Conservation (phyloP, 2,888 invertebrate genomes). For the Uloborus plumipes region DNA sequence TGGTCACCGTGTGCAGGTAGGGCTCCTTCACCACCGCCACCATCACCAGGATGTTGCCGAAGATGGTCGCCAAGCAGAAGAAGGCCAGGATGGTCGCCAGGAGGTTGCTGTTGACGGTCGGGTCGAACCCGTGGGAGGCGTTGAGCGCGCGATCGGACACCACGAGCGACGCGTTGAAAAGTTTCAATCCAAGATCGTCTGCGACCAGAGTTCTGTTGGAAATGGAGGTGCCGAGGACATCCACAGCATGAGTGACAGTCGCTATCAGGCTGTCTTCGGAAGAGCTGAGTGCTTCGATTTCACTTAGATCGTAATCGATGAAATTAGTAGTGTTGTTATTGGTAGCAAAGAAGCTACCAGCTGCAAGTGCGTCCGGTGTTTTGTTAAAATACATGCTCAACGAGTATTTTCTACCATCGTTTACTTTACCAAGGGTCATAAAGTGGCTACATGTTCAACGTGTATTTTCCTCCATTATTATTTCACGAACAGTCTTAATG, state of each 20-base stretch:
- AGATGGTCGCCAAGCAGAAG: slow-evolving; percentile 92
- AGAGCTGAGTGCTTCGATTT: background rate
- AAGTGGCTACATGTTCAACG: background rate
- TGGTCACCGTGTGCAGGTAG: slow-evolving; percentile 95
- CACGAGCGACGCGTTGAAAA: slow-evolving; percentile 13
- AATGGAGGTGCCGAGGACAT: background rate
- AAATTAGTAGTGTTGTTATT: slow-evolving; percentile 16
- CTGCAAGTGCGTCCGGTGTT: slow-evolving; percentile 10
- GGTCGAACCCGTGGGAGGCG: slow-evolving; percentile 10
- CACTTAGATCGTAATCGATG: slow-evolving; percentile 30
- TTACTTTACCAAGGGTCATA: too few relatives aligned
- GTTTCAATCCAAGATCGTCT: background rate
- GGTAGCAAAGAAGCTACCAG: background rate
- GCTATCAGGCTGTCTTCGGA: slow-evolving; percentile 13
- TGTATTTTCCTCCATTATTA: too few relatives aligned
- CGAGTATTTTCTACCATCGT: too few relatives aligned
- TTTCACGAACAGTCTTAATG: too few relatives aligned
- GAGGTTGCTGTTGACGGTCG: slow-evolving; percentile 50
- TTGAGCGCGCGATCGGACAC: background rate
- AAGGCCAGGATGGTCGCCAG: slow-evolving; percentile 83
- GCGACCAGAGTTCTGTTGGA: slow-evolving; percentile 6
- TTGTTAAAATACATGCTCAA: slow-evolving; percentile 14
- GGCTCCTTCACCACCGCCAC: slow-evolving; percentile 92
- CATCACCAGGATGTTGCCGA: slow-evolving; percentile 95
- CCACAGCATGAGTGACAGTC: background rate